Evolutionary conservation across 2,113 vertebrate species (phyloP).

Genomic region (Xenopus borealis): DNA sequence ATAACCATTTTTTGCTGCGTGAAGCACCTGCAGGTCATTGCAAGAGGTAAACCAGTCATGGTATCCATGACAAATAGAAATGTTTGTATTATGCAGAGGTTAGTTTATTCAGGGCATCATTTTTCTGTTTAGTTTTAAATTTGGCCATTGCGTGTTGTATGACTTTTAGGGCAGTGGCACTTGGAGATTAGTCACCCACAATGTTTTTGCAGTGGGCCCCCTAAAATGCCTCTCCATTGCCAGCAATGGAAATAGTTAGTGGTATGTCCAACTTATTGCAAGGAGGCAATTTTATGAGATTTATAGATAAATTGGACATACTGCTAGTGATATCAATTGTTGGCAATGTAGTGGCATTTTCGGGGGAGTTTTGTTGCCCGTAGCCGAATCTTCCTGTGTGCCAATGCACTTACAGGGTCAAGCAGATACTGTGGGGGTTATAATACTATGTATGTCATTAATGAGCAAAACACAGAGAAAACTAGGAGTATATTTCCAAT

Average conservation of each 20-base stretch:
- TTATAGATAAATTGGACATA: too few relatives aligned
- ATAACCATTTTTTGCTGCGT: neutral
- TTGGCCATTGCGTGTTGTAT: constrained; percentile 3
- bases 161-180: too few relatives aligned
- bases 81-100: constrained; percentile 28
- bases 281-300: too few relatives aligned
- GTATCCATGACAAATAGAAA: constrained; percentile 37
- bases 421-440: constrained; percentile 13
- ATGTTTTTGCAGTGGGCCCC: too few relatives aligned
- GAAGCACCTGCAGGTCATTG: constrained; percentile 25
- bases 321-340: too few relatives aligned
- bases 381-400: too few relatives aligned
- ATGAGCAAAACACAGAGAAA: neutral
- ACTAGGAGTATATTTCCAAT: constrained; percentile 24
- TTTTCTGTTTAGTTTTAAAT: neutral
- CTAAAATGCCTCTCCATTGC: too few relatives aligned
- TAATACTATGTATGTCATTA: neutral
- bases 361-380: too few relatives aligned
- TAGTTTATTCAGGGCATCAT: neutral
- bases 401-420: neutral
- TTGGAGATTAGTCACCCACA: too few relatives aligned
- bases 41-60: constrained; percentile 22
- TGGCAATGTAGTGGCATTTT: too few relatives aligned
- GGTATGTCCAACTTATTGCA: too few relatives aligned
- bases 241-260: too few relatives aligned